phyloP scores from a whole-genome alignment of 2,797 vertebrate genomes.

The Girardinus metallicus region DNA sequence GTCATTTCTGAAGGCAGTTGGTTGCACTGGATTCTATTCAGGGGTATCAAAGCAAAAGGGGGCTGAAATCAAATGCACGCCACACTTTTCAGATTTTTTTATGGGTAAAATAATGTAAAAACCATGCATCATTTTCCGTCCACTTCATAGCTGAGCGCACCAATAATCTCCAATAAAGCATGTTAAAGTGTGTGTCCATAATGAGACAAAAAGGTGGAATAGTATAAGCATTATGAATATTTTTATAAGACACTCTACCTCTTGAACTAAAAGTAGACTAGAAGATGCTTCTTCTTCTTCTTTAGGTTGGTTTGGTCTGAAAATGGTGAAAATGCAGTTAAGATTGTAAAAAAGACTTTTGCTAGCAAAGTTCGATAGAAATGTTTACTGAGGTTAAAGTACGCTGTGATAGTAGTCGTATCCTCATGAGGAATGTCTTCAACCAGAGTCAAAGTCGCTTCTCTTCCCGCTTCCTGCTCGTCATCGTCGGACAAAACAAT shows the following conservation, averaged over 20 bases:
- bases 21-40: neutral
- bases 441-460: slow-evolving; percentile 3
- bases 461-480: neutral
- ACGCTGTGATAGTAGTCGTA: slow-evolving; percentile 25
- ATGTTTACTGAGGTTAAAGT: slow-evolving; percentile 10
- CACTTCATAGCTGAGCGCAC: neutral
- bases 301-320: slow-evolving; percentile 42
- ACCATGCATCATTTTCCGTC: neutral
- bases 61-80: neutral
- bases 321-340: slow-evolving; percentile 3
- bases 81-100: neutral
- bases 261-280: neutral
- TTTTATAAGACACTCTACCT: slow-evolving; percentile 39
- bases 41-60: neutral
- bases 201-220: neutral
- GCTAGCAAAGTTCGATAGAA: neutral
- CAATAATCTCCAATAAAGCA: neutral
- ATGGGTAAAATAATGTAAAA: neutral
- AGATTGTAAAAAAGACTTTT: neutral
- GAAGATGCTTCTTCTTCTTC: slow-evolving; percentile 31
- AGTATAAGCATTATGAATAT: neutral
- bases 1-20: neutral
- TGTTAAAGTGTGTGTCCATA: neutral
- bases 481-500: slow-evolving; percentile 48
- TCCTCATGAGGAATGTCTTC: slow-evolving; percentile 10